Evolutionary conservation across 1,140 invertebrate species (phyloP), one percentile per base, ranked within the genome.

Genomic region (Scaptodrosophila lebanonensis): DNA sequence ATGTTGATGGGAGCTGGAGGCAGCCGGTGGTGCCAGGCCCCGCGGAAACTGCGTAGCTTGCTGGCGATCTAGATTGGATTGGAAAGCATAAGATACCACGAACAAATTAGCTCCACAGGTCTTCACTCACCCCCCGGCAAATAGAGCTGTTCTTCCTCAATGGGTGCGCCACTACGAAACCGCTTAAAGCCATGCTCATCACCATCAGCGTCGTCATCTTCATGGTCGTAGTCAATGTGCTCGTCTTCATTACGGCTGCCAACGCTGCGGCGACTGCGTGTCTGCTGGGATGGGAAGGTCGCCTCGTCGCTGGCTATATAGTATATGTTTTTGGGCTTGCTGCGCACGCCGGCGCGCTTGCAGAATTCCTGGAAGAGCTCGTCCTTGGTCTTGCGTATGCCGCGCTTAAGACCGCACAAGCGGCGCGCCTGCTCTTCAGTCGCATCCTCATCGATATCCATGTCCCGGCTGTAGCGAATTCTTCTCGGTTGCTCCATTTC

Each of bases 361-460:
- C 83, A 85, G 25, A 86, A 85, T 42, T 86, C 85, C 51, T 84
- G 70, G 32, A 86, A 86, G 0, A 86, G 61, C 29, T 86, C 85
- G 39, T 86, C 85, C 50, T 86, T 86, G 38, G 79, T 85, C 48
- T 87, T 85, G 7, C 79, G 66, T 42, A 86, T 42, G 0, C 79
- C 79, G 1, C 79, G 65, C 51, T 79, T 86, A 0, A 86, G 33
- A 9, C 85, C 83, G 13, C 85, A 79, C 1, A 86, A 38, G 0
- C 73, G 60, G 17, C 77, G 38, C 39, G 65, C 59, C 4, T 57
- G 35, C 47, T 60, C 56, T 12, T 54, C 22, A 9, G 12, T 39
- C 40, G 32, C 39, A 2, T 27, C 43, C 42, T 1, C 27, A 8
- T 17, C 11, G 5, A 9, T 6, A 4, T 22, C 8, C 8, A 11